Percentiles rank a stretch among this genome's conserved stretches.
These are phyloP conservation scores for Dasypus novemcinctus DNA, from an alignment of 2,113 vertebrate genomes.

Conservation along the genomic window DNA sequence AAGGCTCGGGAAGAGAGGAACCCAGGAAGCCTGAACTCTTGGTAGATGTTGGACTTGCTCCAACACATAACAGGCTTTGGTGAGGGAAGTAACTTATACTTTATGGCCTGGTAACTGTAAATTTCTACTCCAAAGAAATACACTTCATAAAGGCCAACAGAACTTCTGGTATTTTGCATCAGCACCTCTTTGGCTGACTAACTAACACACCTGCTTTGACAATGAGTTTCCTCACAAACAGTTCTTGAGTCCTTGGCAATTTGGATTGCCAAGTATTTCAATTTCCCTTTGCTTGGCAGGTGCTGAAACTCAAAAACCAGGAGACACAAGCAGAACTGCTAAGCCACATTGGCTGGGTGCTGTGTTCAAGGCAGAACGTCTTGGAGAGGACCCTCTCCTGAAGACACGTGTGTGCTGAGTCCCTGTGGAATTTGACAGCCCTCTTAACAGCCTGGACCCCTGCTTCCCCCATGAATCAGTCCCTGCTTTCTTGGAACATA, in stretches of 20 bases:
- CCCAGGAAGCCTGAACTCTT: too few species aligned
- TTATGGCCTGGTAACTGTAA: too few species aligned
- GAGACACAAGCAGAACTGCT: accelerated
- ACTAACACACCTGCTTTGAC: accelerated
- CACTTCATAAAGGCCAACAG: too few species aligned
- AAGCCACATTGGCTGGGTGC: accelerated
- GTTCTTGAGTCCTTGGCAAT: too few species aligned
- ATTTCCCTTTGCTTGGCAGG: accelerated
- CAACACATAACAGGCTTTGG: too few species aligned
- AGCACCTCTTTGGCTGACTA: too few species aligned
- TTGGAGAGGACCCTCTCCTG: accelerated
- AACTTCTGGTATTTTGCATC: too few species aligned
- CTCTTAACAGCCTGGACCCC: background rate
- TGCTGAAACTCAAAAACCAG: accelerated
- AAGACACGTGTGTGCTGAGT: accelerated
- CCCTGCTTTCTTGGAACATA: background rate
- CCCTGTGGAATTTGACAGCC: accelerated
- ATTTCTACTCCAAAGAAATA: too few species aligned
- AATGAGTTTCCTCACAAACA: accelerated
- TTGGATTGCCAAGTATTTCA: accelerated
- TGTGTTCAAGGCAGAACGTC: accelerated
- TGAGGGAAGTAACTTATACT: too few species aligned
- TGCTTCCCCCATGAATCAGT: background rate
- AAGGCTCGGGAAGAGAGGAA: too few species aligned
- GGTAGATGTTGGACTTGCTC: too few species aligned